Percentiles rank a stretch among this genome's conserved stretches.
phyloP scores from a whole-genome alignment of 2,888 invertebrate species.

The Andrena haemorrhoa region DNA sequence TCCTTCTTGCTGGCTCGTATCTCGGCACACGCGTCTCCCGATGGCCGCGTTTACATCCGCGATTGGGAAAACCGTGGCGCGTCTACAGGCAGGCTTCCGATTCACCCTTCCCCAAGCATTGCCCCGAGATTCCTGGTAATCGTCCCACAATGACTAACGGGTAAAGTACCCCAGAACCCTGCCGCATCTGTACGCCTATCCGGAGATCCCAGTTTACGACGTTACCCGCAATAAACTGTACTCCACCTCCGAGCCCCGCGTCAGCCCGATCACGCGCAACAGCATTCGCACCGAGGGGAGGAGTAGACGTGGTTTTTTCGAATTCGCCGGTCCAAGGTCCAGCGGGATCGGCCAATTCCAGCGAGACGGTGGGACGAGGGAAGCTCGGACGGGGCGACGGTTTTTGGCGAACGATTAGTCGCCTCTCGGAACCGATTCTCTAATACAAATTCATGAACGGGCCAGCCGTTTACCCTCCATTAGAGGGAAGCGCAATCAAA shows the following conservation, averaged over 20 bases:
- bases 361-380: not conserved
- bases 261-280: no score
- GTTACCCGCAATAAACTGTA: slow-evolving; percentile 1
- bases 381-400: slow-evolving; percentile 28
- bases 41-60: not conserved
- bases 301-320: not conserved
- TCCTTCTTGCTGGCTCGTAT: slow-evolving; percentile 73
- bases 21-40: not conserved
- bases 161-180: not conserved
- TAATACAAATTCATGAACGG: slow-evolving; percentile 84
- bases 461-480: slow-evolving; percentile 81
- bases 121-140: slow-evolving; percentile 37
- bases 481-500: slow-evolving; percentile 83
- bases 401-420: slow-evolving; percentile 53
- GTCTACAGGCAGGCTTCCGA: not conserved
- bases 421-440: slow-evolving; percentile 77
- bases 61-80: not conserved
- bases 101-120: not conserved
- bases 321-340: slow-evolving; percentile 15
- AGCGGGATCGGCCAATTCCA: not conserved
- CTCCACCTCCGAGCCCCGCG: not conserved
- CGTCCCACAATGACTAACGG: not conserved
- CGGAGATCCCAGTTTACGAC: slow-evolving; percentile 10
- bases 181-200: not conserved
- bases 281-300: not conserved